These are phyloP conservation scores for Actias luna DNA, from an alignment of 2,888 invertebrate genomes.

Conservation along the genomic window DNA sequence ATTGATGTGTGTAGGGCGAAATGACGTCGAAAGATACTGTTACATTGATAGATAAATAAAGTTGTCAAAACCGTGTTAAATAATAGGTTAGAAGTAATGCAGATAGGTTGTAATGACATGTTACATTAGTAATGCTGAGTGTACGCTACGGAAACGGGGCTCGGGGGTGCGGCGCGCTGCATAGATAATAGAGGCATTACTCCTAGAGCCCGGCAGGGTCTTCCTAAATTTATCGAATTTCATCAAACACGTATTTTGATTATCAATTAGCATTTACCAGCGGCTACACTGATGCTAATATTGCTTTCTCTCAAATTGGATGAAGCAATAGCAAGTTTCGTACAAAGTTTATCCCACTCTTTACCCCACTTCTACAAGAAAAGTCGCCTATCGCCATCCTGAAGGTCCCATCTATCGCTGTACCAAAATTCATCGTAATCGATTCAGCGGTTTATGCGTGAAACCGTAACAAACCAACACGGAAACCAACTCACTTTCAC, in stretches of 20 bases:
- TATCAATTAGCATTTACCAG: neutral
- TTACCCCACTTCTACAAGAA: too few species aligned
- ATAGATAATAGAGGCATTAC: conserved; percentile 1
- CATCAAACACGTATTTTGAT: neutral
- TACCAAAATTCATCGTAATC: too few species aligned
- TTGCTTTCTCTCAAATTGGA: too few species aligned
- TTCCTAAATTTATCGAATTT: neutral
- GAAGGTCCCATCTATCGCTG: too few species aligned
- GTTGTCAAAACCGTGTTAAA: neutral
- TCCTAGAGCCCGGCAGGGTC: neutral
- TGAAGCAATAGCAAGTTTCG: too few species aligned
- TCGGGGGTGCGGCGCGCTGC: conserved; percentile 2
- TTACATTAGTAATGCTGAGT: conserved; percentile 2
- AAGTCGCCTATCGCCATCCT: too few species aligned
- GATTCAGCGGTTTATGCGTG: too few species aligned
- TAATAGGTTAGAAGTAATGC: neutral
- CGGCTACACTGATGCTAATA: too few species aligned
- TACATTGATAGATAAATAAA: neutral
- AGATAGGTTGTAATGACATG: neutral
- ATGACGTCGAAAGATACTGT: neutral
- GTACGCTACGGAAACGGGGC: neutral
- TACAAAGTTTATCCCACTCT: too few species aligned
- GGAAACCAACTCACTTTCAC: too few species aligned
- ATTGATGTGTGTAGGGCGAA: neutral
- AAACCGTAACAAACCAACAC: too few species aligned